phyloP scores from a whole-genome alignment of 2,797 vertebrate genomes.

The Ateles fusciceps region DNA sequence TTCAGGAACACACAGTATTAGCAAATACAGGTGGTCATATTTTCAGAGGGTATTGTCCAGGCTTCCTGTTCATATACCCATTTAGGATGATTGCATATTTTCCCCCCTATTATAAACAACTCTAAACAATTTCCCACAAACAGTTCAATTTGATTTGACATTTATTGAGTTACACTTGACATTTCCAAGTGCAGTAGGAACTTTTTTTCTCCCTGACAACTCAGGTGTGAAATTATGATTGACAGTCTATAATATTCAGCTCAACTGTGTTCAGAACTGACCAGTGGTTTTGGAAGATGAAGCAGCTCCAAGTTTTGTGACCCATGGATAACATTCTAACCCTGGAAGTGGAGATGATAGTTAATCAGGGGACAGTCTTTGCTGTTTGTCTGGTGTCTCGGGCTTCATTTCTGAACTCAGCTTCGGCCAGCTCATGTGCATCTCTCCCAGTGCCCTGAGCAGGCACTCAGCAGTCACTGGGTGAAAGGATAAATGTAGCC shows the following conservation, averaged over 20 bases:
- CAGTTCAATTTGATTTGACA: slow-evolving; percentile 75
- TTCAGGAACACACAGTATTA: background rate
- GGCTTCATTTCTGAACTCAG: background rate
- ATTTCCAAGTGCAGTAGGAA: slow-evolving; percentile 56
- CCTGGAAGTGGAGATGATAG: background rate
- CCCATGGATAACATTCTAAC: background rate
- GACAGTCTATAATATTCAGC: slow-evolving; percentile 10
- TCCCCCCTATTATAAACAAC: background rate
- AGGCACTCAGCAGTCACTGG: background rate
- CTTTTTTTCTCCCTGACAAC: slow-evolving; percentile 50
- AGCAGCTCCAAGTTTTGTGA: slow-evolving; percentile 25
- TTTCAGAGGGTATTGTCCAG: background rate
- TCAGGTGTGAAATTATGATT: slow-evolving; percentile 69
- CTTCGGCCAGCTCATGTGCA: background rate
- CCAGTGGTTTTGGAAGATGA: slow-evolving; percentile 20
- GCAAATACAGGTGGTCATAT: background rate
- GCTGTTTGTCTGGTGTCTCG: background rate
- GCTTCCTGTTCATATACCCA: background rate
- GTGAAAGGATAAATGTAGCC: background rate
- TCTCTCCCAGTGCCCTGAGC: background rate
- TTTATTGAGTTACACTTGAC: slow-evolving; percentile 71
- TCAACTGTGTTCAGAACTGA: slow-evolving; percentile 26
- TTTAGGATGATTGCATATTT: background rate
- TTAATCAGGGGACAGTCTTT: slow-evolving; percentile 1
- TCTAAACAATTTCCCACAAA: slow-evolving; percentile 6